Evolutionary conservation across 2,113 vertebrate species (phyloP), one percentile per base, ranked within the genome.

Genomic region (Apistogramma diplotaenia): DNA sequence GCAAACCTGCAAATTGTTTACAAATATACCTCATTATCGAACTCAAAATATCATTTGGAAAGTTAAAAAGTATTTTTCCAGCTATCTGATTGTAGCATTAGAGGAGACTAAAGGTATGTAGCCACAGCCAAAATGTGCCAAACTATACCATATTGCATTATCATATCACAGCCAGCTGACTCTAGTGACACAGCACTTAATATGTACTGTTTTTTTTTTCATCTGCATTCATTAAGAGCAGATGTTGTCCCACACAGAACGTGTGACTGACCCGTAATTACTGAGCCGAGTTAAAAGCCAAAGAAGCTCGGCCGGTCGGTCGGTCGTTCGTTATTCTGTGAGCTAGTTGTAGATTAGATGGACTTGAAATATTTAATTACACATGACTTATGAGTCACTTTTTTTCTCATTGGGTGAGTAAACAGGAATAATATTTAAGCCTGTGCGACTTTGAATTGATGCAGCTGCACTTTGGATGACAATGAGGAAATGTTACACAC

Each of bases 391-490:
- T 46, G 65, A 46, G 65, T 70, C 65, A 70, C 2, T 70, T 29
- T 70, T 51, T 70, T 43, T 33, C 27, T 70, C 46, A 31, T n/a
- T 29, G n/a, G 43, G 16, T 51, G 43, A 51, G 29, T 72, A 29
- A 73, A 74, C 3, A 19, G 27, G 49, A 8, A 1, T 49, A 27
- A 75, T 76, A 65, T 85, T 84, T 82, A 29, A 74, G 58, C 18
- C 21, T 18, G 21, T 82, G 35, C 79, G 21, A 55, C 55, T 74
- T 74, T 60, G 51, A 77, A 62, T 27, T 59, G 15, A 76, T 90
- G 33, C 71, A 78, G 23, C 27, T 82, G 85, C 77, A 85, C 85
- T 91, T 89, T 85, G 72, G 74, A 73, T 85, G 56, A 80, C 33
- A 46, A 57, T 55, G 49, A 88, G 85, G 73, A 87, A 61, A 79